phyloP scores from a whole-genome alignment of 2,113 vertebrate genomes.

The Apaloderma vittatum region DNA sequence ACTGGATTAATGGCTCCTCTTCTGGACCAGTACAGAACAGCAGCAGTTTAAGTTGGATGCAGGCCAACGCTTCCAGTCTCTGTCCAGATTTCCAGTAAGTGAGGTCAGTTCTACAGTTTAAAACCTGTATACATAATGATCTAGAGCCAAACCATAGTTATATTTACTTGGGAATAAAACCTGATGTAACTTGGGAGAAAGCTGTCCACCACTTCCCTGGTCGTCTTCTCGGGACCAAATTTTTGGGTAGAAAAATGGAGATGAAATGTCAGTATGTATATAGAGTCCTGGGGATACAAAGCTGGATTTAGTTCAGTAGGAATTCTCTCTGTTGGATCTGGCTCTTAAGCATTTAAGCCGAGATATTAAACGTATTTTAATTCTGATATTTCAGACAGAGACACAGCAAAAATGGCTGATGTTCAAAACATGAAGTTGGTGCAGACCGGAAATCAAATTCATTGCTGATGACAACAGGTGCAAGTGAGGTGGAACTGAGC shows the following conservation, averaged over 20 bases:
- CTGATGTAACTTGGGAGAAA: background rate
- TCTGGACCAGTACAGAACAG: background rate
- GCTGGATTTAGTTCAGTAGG: background rate
- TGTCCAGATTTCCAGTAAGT: background rate
- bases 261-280: background rate
- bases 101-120: background rate
- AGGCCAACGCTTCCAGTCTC: background rate
- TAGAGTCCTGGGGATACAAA: background rate
- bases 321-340: background rate
- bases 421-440: background rate
- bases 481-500: background rate
- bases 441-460: background rate
- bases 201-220: background rate
- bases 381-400: background rate
- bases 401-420: background rate
- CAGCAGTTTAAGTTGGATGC: background rate
- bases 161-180: background rate
- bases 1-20: background rate
- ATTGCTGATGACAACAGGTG: background rate
- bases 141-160: background rate
- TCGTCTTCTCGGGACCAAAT: background rate
- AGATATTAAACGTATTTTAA: background rate
- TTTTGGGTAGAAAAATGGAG: background rate
- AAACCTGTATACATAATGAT: background rate
- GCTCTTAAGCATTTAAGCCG: background rate